Conservation (phyloP, 92 coral and sea anemone species). For the Porites cylindrica region DNA sequence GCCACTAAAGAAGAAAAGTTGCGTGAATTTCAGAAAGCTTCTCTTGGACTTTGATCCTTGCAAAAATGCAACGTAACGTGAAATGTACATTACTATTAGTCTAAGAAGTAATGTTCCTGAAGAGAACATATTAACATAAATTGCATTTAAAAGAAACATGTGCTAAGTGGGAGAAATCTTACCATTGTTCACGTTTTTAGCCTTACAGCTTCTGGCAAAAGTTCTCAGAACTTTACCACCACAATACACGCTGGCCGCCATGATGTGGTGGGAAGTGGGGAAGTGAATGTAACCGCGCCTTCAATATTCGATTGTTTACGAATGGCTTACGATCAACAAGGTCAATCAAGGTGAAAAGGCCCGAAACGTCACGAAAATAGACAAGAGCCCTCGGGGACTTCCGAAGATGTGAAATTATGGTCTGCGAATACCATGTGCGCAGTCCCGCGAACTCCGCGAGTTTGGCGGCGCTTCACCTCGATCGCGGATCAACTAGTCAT, state of each 20-base stretch:
- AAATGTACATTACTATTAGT: background rate
- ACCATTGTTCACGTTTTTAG: constrained; percentile 63
- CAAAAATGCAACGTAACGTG: constrained; percentile 15
- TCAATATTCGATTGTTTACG: constrained; percentile 52
- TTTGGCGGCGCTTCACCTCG: too few species aligned
- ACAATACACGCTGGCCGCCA: constrained; percentile 94
- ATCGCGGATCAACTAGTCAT: background rate
- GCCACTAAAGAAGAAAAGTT: background rate
- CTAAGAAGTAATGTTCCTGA: background rate
- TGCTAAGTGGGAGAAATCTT: constrained; percentile 6
- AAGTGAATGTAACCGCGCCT: constrained; percentile 80
- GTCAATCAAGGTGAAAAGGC: constrained; percentile 56
- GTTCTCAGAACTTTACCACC: constrained; percentile 78
- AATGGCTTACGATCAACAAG: background rate
- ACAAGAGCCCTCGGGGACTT: background rate
- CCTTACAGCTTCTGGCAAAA: constrained; percentile 71
- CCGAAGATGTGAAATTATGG: constrained; percentile 45
- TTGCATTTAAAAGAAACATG: background rate
- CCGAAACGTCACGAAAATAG: background rate
- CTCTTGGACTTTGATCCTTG: constrained; percentile 42
- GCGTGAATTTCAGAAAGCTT: background rate
- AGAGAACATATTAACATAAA: background rate
- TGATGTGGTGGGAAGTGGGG: constrained; percentile 65
- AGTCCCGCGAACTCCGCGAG: background rate
- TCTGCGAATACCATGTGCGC: constrained; percentile 44